Evolutionary conservation across 2,888 invertebrate genomes (phyloP), one percentile per base, ranked within the genome.

Genomic region (Cephus pulcher): DNA sequence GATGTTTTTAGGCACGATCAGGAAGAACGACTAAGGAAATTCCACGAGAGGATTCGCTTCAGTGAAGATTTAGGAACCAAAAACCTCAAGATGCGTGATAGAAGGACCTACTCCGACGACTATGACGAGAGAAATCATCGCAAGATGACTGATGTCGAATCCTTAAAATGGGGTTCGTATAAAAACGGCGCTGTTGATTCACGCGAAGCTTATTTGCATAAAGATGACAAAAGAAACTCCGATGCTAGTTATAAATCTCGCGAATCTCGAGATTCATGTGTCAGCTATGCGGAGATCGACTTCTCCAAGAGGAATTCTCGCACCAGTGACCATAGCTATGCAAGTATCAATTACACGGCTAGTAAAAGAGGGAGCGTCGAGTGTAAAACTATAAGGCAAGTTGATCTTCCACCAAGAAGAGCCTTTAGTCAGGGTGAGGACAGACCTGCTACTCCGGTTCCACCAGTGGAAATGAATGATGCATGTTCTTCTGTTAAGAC

Each of bases 21-120:
- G 35, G 84, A 84, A 6, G 86, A 86, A 34, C 82, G 85, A 33
- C 75, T 84, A 32, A 81, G 82, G n/a, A 84, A 78, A n/a, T 83
- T 87, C 75, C 81, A 83, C 78, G 87, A 87, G 0, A 80, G 80
- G 23, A 77, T 86, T 11, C 76, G 84, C 15, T 83, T 79, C 81
- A 85, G 84, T 82, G 85, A 87, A 74, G 84, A 86, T 69, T 73
- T 82, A 30, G 80, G 83, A 15, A 11, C 34, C 4, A 32, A 71
- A 33, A 71, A 71, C 4, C 71, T 71, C 32, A 71, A 12, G 32
- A 71, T 71, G 12, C 32, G 12, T 33, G 32, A 33, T 23, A 71
- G 89, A 15, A 81, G 89, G 68, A 86, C 87, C 0, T 84, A 84
- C 70, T 89, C 89, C 30, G 89, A 89, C 77, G 89, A 89, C 75